A percentile compares a stretch with the other conserved stretches of the same genome.
Conservation (phyloP, 2,888 invertebrate species). For the Oxystoma pomonae region DNA sequence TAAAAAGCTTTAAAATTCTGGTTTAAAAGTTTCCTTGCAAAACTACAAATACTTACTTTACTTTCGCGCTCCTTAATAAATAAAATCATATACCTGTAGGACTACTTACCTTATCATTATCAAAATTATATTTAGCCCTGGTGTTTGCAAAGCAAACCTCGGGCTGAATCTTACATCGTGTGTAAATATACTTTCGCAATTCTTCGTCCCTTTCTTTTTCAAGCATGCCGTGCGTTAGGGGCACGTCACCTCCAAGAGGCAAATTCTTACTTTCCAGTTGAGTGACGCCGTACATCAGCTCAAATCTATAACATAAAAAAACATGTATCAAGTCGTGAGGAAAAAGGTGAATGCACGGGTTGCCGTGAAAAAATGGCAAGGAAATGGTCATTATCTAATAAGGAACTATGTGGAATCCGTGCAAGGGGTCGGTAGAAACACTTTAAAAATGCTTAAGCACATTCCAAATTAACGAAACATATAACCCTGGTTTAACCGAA, state of each 20-base stretch:
- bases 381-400: no score
- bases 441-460: no score
- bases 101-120: constrained; percentile 16
- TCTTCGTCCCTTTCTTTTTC: constrained; percentile 73
- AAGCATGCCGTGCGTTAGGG: constrained; percentile 67
- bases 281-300: constrained; percentile 81
- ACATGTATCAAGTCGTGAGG: not conserved
- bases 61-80: not conserved
- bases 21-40: no score
- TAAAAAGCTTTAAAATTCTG: no score
- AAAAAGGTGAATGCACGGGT: no score
- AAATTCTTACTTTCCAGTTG: constrained; percentile 77
- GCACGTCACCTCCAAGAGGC: constrained; percentile 58
- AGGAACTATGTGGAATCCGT: no score
- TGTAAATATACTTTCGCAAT: constrained; percentile 71
- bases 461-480: no score
- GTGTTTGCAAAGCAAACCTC: constrained; percentile 62
- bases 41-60: no score
- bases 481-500: no score
- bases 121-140: constrained; percentile 54
- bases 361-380: no score
- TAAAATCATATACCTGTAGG: not conserved
- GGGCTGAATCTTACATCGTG: constrained; percentile 72
- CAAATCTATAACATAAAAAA: constrained; percentile 58
- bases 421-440: no score